Evolutionary conservation across 1,140 invertebrate species (phyloP).

Genomic region (Camponotus vicinus): DNA sequence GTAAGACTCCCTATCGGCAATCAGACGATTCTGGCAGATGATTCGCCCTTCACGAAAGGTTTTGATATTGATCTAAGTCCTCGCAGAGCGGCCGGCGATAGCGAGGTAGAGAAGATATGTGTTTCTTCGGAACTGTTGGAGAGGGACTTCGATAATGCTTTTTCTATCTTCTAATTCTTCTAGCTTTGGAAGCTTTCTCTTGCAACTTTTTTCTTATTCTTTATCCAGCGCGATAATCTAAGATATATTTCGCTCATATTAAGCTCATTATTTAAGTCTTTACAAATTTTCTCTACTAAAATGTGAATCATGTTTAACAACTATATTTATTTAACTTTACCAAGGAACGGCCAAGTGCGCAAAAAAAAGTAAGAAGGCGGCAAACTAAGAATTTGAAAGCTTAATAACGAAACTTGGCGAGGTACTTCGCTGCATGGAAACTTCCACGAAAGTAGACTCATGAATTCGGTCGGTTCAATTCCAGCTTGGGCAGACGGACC

Average conservation of each 20-base stretch:
- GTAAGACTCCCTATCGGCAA: constrained; percentile 29
- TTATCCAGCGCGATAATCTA: neutral
- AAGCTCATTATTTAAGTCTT: constrained; percentile 17
- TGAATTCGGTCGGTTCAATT: constrained; percentile 70
- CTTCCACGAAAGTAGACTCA: constrained; percentile 66
- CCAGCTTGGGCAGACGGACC: neutral
- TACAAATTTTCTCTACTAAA: neutral
- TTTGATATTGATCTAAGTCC: constrained; percentile 62
- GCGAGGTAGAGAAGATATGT: constrained; percentile 1
- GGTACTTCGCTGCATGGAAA: constrained; percentile 49
- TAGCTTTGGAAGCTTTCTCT: neutral
- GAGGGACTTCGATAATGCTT: neutral
- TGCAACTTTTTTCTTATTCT: neutral
- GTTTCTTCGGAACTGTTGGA: neutral
- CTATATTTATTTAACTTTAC: constrained; percentile 22
- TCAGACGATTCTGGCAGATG: constrained; percentile 34
- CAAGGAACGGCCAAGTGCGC: neutral
- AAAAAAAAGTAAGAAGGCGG: neutral
- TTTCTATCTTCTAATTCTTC: constrained; percentile 24
- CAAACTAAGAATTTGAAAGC: constrained; percentile 57
- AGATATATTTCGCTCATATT: neutral
- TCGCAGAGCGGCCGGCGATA: constrained; percentile 4
- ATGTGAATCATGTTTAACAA: neutral
- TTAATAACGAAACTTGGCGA: constrained; percentile 59
- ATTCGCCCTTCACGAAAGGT: neutral